Percentiles rank a stretch among this genome's conserved stretches.
Evolutionary conservation across 2,113 vertebrate genomes (phyloP).

Genomic region (Podarcis raffonei): DNA sequence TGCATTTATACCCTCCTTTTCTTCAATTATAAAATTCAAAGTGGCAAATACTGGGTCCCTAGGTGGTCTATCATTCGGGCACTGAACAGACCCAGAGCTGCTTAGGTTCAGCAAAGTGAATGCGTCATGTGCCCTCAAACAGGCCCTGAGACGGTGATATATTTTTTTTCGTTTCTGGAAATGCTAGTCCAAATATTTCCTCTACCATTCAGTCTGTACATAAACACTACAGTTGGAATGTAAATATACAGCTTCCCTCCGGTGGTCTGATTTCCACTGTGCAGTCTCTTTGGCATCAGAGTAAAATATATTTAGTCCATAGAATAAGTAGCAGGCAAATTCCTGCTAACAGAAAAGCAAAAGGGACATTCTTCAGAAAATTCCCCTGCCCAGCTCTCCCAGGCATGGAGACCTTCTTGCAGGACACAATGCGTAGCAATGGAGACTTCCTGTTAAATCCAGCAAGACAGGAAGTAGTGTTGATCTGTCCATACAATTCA

Average conservation of each 20-base stretch:
- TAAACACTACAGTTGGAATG: not conserved
- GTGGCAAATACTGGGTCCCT: not conserved
- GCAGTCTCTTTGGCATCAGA: not conserved
- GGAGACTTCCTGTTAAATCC: not conserved
- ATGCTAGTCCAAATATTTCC: not conserved
- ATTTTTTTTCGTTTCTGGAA: not conserved
- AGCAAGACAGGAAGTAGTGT: fast-evolving
- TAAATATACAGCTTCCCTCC: not conserved
- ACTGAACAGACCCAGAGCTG: not conserved
- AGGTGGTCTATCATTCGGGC: not conserved
- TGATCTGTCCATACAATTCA: not conserved
- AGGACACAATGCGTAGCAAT: not conserved
- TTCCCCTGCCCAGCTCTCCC: not conserved
- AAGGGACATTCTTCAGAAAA: not conserved
- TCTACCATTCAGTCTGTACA: not conserved
- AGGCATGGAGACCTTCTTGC: fast-evolving
- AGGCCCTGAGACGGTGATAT: not conserved
- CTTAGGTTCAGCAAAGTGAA: not conserved
- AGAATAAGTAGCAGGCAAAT: fast-evolving
- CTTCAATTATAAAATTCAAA: not conserved
- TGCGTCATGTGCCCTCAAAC: not conserved
- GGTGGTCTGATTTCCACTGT: not conserved
- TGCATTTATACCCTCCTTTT: no score
- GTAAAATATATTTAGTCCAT: not conserved
- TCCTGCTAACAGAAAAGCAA: no score